Evolutionary conservation across 1,140 invertebrate species (phyloP), one percentile per base, ranked within the genome.

Genomic region (Myzus persicae): DNA sequence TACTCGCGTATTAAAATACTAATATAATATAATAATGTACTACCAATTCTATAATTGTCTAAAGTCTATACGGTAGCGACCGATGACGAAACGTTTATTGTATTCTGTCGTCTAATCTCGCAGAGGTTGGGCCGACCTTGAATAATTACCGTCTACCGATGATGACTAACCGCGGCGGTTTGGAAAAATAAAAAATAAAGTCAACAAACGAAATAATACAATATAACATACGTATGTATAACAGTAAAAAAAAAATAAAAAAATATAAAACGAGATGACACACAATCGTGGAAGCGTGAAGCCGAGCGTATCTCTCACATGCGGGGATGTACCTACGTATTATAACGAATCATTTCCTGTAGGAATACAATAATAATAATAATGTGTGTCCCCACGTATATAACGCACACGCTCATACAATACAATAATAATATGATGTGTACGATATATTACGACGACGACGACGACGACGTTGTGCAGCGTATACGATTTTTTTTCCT

Each of bases 261-360:
- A 40, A 40, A 48, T 48, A 48, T 1, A 54, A 36, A 36, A 40
- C 4, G 36, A 24, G 42, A 90, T 40, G 48, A 90, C n/a, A 90
- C 40, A 31, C 20, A n/a, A 51, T 40, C 88, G 48, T 59, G 51
- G 88, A 59, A 90, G 51, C 88, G 88, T 59, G 42, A 88, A 88
- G 87, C 46, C 87, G 48, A 1, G 14, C 42, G 85, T 20, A 20
- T 42, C 31, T 87, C 84, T 87, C 84, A 20, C 42, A n/a, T 8
- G 42, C 42, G 42, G 38, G n/a, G 36, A 82, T 82, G 36, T 82
- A n/a, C 59, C 54, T 31, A 31, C 26, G 31, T n/a, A 76, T 76
- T 31, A 90, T 59, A 90, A 90, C 88, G 88, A 90, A 90, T 38
- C 51, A 59, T 90, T 90, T 90, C 88, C 88, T 90, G 51, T 90